Base-by-base conservation (phyloP, 1,140 invertebrate species). In the Neoseiulus cucumeris region DNA sequence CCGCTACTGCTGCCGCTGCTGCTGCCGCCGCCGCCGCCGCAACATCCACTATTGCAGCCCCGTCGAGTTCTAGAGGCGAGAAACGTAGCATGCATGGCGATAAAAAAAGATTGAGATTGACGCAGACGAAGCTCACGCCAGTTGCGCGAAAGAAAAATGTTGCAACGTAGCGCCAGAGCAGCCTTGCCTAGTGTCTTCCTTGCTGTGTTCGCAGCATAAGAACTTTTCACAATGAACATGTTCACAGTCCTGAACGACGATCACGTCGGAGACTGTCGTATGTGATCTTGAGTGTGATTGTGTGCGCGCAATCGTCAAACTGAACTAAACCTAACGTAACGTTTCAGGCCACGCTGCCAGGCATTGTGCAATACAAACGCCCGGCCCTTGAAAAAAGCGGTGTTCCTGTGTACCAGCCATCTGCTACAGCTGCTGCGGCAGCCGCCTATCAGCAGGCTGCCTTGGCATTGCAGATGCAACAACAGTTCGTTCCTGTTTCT, bases 281-380 rank as follows among this genome's bases (percentile, higher is more conserved):
- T 39, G 33, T 9, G 33, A 9, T 39, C 33, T 39, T 9, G 33
- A 6, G 33, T 39, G 33, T 6, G 33, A 39, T 9, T 39, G 4
- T 39, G 33, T n/a, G n/a, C n/a, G 20, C 41, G 4, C 28, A 67
- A 12, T 14, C 17, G 18, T 29, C 33, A 39, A 39, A 39, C 33
- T n/a, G n/a, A 39, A 39, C 33, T 39, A 39, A 39, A 39, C 9
- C 33, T 9, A 9, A 39, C 33, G 33, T 9, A 39, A 45, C 30
- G 18, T 68, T 1, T 7, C 29, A 39, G 22, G 55, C 68, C 59
- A 66, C 85, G 75, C 91, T 92, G 79, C 88, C 88, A 74, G 89
- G 88, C 73, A 90, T 93, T 84, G 84, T 89, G 75, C 87, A 89
- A 74, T 92, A 91, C 79, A 85, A 91, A 79, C 84, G 90, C 73